Conservation (phyloP, 1,140 invertebrate species). For the Asobara japonica region DNA sequence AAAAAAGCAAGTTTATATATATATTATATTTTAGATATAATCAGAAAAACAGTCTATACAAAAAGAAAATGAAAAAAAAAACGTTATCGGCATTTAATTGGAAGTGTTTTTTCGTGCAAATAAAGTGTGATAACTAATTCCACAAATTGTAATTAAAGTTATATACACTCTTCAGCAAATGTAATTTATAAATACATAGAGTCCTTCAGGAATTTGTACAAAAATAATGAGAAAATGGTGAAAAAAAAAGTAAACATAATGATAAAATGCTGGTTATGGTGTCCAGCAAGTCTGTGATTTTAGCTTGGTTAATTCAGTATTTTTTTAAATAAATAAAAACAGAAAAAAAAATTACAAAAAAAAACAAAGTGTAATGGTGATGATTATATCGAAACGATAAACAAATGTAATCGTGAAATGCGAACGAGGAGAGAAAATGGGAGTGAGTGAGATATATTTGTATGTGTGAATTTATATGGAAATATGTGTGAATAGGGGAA, state of each 20-base stretch:
- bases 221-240: conserved; percentile 36
- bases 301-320: conserved; percentile 68
- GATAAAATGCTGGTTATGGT: conserved; percentile 37
- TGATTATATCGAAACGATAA: conserved; percentile 40
- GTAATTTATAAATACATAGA: conserved; percentile 54
- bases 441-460: background rate
- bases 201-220: conserved; percentile 67
- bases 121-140: conserved; percentile 39
- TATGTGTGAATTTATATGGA: conserved; percentile 18
- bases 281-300: conserved; percentile 65
- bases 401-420: conserved; percentile 22
- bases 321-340: conserved; percentile 63
- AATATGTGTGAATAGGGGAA: background rate
- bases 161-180: conserved; percentile 47
- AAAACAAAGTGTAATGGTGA: conserved; percentile 35
- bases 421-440: conserved; percentile 4
- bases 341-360: conserved; percentile 51
- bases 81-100: background rate
- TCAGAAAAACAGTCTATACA: background rate
- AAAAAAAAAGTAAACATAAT: conserved; percentile 9
- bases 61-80: background rate
- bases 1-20: conserved; percentile 1
- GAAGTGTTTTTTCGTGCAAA: conserved; percentile 16
- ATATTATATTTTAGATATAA: background rate
- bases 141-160: conserved; percentile 52